Percentiles rank a stretch among this genome's conserved stretches.
Conservation (phyloP, 2,113 vertebrate genomes). For the Charadrius vociferus region DNA sequence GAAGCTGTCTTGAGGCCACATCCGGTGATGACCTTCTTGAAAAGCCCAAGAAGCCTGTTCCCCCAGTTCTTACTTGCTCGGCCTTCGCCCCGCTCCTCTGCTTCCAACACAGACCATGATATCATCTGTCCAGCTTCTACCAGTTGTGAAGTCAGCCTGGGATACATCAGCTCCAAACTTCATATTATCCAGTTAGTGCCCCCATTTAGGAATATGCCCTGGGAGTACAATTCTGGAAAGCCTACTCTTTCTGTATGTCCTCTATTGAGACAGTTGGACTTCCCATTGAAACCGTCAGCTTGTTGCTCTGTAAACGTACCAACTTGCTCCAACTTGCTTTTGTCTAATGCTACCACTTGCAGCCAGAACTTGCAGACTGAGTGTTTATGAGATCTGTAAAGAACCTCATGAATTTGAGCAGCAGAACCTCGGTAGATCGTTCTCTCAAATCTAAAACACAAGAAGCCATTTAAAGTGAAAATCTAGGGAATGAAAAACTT, state of each 20-base stretch:
- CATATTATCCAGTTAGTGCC: neutral
- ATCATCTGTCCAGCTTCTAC: neutral
- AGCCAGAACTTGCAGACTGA: neutral
- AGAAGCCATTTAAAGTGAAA: neutral
- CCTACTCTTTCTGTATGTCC: neutral
- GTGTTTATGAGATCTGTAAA: neutral
- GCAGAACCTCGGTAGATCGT: neutral
- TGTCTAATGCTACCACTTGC: neutral
- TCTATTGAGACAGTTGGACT: neutral
- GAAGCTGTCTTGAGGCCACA: neutral
- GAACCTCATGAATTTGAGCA: accelerated
- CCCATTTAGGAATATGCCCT: neutral
- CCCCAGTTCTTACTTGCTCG: neutral
- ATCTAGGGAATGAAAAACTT: neutral
- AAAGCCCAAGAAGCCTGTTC: neutral
- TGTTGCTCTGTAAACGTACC: neutral
- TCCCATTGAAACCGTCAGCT: neutral
- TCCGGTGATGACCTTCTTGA: neutral
- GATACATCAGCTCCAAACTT: neutral
- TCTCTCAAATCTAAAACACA: neutral
- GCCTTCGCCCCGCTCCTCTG: accelerated
- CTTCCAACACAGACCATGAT: neutral
- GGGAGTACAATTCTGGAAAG: neutral
- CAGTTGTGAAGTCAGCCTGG: neutral
- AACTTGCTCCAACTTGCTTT: neutral